Percentiles rank a stretch among this genome's conserved stretches.
Evolutionary conservation across 2,797 vertebrate species (phyloP).

Genomic region (Sebastes vulpes): DNA sequence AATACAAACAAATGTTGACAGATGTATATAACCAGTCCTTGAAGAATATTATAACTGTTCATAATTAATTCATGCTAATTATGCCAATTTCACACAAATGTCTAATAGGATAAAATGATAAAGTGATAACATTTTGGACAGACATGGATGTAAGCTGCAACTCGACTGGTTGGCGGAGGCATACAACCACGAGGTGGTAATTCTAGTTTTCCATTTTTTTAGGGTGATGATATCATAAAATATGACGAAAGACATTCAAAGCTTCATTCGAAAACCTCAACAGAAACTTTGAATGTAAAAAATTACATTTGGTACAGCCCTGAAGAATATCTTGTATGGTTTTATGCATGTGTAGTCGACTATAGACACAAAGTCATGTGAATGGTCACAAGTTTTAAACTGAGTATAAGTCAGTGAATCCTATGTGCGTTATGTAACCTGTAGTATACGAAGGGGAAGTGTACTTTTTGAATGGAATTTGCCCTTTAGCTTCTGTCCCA

Average conservation of each 20-base stretch:
- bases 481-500: constrained; percentile 15
- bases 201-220: background rate
- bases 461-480: constrained; percentile 57
- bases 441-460: background rate
- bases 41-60: background rate
- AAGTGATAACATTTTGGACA: too few relatives aligned
- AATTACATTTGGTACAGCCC: background rate
- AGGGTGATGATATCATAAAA: background rate
- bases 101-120: too few relatives aligned
- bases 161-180: too few relatives aligned
- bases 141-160: too few relatives aligned
- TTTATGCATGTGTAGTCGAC: background rate
- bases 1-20: background rate
- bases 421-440: constrained; percentile 56
- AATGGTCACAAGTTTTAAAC: background rate
- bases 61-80: too few relatives aligned
- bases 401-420: background rate
- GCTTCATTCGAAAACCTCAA: background rate
- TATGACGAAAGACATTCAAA: background rate
- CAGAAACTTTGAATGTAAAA: background rate
- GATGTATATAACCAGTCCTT: too few relatives aligned
- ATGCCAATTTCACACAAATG: too few relatives aligned
- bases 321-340: background rate
- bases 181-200: too few relatives aligned
- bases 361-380: background rate